Conservation (phyloP, 2,113 vertebrate genomes). For the Varanus salvator region DNA sequence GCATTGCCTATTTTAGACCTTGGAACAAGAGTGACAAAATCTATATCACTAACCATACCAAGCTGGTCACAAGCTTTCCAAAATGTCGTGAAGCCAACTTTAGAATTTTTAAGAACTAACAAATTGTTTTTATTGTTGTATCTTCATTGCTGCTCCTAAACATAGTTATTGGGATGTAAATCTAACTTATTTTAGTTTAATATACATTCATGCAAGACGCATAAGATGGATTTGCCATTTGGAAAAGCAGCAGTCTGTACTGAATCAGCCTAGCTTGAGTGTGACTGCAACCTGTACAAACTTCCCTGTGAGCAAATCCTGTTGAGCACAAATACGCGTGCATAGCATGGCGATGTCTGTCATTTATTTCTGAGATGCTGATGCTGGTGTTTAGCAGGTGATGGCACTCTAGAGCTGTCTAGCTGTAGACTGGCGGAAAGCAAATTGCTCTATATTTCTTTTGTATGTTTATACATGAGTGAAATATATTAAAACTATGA, state of each 20-base stretch:
- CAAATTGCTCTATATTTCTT: not conserved
- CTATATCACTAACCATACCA: not conserved
- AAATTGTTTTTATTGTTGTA: not conserved
- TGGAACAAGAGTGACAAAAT: no score
- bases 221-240: not conserved
- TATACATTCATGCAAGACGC: not conserved
- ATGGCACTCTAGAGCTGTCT: conserved; percentile 57
- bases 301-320: not conserved
- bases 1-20: not conserved
- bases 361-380: not conserved
- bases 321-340: no score
- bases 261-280: not conserved
- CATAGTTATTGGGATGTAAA: not conserved
- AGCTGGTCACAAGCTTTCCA: not conserved
- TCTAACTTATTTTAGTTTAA: not conserved
- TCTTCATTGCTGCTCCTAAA: not conserved
- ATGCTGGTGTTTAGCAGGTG: conserved; percentile 48
- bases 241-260: not conserved
- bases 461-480: not conserved
- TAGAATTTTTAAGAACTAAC: not conserved
- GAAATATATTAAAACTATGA: conserved; percentile 14
- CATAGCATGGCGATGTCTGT: not conserved
- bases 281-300: not conserved
- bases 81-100: not conserved
- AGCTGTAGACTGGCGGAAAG: not conserved